Conservation (phyloP, 2,888 invertebrate species). For the Agelastica alni region DNA sequence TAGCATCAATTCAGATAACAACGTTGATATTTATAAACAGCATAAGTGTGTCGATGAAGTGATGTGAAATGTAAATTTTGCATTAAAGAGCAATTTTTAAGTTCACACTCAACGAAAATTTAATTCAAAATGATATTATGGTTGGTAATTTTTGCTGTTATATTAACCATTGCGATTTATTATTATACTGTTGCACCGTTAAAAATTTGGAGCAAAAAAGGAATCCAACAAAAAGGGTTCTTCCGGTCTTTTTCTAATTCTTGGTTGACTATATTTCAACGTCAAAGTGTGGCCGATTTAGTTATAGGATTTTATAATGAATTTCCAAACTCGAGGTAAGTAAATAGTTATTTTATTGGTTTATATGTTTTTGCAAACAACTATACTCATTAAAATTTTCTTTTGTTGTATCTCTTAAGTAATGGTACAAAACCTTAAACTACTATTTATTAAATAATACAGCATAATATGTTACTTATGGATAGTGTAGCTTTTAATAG, state of each 20-base stretch:
- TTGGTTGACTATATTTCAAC: conserved; percentile 5
- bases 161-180: conserved; percentile 6
- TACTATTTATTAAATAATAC: no score
- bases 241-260: neutral
- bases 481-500: no score
- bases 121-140: no score
- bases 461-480: no score
- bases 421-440: neutral
- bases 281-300: neutral
- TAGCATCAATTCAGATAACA: no score
- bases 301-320: conserved; percentile 3
- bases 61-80: no score
- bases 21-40: no score
- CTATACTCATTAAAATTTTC: no score
- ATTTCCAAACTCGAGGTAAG: conserved; percentile 7
- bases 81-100: neutral
- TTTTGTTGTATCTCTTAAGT: neutral
- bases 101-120: neutral
- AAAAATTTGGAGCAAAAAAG: conserved; percentile 7
- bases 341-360: no score
- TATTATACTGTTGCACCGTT: conserved; percentile 8
- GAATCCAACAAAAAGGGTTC: conserved; percentile 5
- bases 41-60: no score
- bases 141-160: no score
- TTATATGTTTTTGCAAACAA: no score